These are phyloP conservation scores for Terebella lapidaria DNA, from an alignment of 2,888 invertebrate genomes.

Conservation along the genomic window DNA sequence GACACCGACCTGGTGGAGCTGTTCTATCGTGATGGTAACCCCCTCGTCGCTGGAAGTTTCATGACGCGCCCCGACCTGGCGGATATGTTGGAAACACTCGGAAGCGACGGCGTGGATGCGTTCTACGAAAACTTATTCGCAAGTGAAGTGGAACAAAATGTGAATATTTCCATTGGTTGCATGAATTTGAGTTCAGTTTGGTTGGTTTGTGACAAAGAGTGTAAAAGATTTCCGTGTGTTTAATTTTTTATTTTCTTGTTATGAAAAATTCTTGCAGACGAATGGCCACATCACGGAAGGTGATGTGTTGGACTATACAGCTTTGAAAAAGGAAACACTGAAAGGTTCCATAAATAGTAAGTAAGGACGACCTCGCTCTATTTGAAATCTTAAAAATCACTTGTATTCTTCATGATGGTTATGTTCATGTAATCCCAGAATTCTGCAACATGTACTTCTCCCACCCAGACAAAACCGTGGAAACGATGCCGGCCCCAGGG, in stretches of 20 bases:
- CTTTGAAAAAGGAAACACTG: not conserved
- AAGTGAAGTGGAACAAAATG: slow-evolving; percentile 59
- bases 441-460: too few species aligned
- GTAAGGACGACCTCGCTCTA: too few species aligned
- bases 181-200: not conserved
- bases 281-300: not conserved
- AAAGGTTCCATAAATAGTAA: not conserved
- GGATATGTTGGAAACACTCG: slow-evolving; percentile 58
- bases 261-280: not conserved
- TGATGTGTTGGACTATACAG: not conserved
- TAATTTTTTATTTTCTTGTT: not conserved
- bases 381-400: too few species aligned
- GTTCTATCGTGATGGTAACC: slow-evolving; percentile 7
- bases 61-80: slow-evolving; percentile 65
- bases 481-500: slow-evolving; percentile 79
- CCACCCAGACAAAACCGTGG: slow-evolving; percentile 61
- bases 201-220: not conserved
- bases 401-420: too few species aligned
- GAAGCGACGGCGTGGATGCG: slow-evolving; percentile 64
- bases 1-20: slow-evolving; percentile 1
- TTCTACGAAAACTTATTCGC: slow-evolving; percentile 73
- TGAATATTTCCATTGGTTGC: slow-evolving; percentile 21
- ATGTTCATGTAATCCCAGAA: too few species aligned
- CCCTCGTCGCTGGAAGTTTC: slow-evolving; percentile 61
- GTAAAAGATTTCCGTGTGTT: not conserved